These are phyloP conservation scores for Hermodice carunculata DNA, from an alignment of 2,888 invertebrate genomes.

Conservation along the genomic window DNA sequence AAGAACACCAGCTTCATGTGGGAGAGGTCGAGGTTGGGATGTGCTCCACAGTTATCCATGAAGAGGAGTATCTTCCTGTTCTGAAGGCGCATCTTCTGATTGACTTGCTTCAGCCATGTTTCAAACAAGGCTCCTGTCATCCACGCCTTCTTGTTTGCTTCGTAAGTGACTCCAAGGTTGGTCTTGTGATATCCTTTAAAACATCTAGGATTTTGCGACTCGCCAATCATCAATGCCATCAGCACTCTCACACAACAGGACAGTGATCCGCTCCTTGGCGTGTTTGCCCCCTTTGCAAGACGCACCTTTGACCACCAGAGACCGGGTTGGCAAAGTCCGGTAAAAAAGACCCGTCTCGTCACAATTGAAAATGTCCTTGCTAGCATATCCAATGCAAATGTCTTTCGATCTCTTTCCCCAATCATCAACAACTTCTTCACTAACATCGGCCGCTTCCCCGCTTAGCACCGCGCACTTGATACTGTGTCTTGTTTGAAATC, in stretches of 20 bases:
- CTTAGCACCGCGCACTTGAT: background rate
- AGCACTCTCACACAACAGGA: background rate
- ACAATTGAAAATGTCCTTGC: background rate
- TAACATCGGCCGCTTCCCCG: background rate
- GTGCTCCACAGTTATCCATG: background rate
- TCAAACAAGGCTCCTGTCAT: background rate
- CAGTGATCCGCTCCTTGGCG: background rate
- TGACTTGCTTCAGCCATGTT: background rate
- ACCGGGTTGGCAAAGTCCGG: background rate
- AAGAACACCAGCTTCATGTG: constrained; percentile 3
- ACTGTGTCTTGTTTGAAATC: background rate
- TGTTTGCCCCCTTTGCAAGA: background rate
- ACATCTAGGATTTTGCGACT: background rate
- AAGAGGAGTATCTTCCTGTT: background rate
- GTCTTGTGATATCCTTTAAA: background rate
- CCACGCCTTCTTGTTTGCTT: constrained; percentile 1
- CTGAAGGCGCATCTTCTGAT: background rate
- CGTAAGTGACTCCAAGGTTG: background rate
- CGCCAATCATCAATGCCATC: constrained; percentile 6
- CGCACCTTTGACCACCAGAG: background rate
- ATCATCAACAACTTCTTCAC: background rate
- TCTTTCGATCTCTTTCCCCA: background rate
- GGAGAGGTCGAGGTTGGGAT: background rate
- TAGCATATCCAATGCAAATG: background rate
- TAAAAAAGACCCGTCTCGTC: constrained; percentile 3